Evolutionary conservation across 2,888 invertebrate genomes (phyloP), one percentile per base, ranked within the genome.

Genomic region (Epistrophe grossulariae): DNA sequence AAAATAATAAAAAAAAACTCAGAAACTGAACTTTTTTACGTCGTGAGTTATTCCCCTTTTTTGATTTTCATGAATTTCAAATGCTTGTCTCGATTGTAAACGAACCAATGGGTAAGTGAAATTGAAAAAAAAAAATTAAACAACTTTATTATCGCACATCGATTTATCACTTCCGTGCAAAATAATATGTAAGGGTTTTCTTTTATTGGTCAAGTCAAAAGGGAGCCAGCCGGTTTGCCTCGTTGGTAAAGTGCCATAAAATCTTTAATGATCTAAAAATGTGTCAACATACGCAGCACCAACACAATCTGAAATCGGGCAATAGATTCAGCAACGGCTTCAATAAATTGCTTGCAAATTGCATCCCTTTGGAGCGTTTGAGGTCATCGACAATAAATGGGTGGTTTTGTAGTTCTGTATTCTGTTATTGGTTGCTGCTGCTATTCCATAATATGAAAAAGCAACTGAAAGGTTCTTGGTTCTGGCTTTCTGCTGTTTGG

Each of bases 71-170:
- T 85, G 82, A 43, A 52, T 74, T 66, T 35, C 31, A 55, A 48
- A 72, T 60, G 35, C 31, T 38, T 62, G 35, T 72, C 15, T 70
- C 38, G 17, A 38, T 62, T 38, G 80, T 73, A 73, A 73, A 55
- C 52, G 85, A 85, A 17, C 43, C 82, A 28, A 48, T 31, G 19
- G 82, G 85, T 85, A 82, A 85, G 85, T 79, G 5, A 45, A 57
- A 50, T 15, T 8, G 24, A 4, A n/a, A 24, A 62, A 40, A 19
- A 60, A 62, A 40, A 19, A 60, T 38, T 5, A 38, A 38, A 24
- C 13, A 13, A 19, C 7, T 60, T 38, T n/a, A 57, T 35, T 38
- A 10, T 38, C 35, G 13, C n/a, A 50, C 52, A 70, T 70, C 70
- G 55, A 70, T 70, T 70, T 55, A 43, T 70, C 70, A 55, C n/a